Base-by-base conservation (phyloP, 2,888 invertebrate species). In the Zootermopsis nevadensis region DNA sequence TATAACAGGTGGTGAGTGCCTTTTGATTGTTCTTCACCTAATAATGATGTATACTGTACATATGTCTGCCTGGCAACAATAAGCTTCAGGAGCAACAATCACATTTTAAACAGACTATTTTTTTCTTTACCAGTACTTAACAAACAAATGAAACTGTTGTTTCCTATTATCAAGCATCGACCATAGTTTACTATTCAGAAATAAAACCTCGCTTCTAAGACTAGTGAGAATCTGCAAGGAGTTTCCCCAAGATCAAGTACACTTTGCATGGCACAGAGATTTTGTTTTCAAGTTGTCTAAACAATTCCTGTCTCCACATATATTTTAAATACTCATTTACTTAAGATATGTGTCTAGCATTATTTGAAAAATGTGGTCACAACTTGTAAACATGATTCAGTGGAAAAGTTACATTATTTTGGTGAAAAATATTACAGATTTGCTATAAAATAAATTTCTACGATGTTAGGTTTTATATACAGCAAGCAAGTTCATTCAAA, bases 21-120 rank as follows among this genome's bases (percentile, higher is more conserved):
- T 27, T 76, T 82, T 84, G 82, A 84, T 84, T 85, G 82, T 83
- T 85, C 77, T 81, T 84, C 85, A 85, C 85, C 85, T 85, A 82
- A 76, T 72, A 83, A 80, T 79, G 79, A 83, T 85, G 83, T 84
- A 80, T 79, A 84, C 74, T 83, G 60, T 80, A 76, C 80, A 83
- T 35, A 60, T 24, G 10, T 80, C 80, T 72, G 48, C 38, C 80
- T 80, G 77, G 53, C 79, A 67, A 60, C 38, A 72, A 55, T 42
- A 33, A 82, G 77, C 66, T 42, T 82, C 48, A 83, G 67, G 55
- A 80, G 77, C 66, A 82, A 76, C 76, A 82, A 38, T 60, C 60
- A 76, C 60, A 66, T 31, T 53, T 53, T 30, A 27, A 24, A 27
- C 30, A 22, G 38, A 48, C 42, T 77, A 77, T 31, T 38, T 31